A percentile compares a stretch with the other conserved stretches of the same genome.
Evolutionary conservation across 2,113 vertebrate genomes (phyloP).

Genomic region (Onychostoma macrolepis): DNA sequence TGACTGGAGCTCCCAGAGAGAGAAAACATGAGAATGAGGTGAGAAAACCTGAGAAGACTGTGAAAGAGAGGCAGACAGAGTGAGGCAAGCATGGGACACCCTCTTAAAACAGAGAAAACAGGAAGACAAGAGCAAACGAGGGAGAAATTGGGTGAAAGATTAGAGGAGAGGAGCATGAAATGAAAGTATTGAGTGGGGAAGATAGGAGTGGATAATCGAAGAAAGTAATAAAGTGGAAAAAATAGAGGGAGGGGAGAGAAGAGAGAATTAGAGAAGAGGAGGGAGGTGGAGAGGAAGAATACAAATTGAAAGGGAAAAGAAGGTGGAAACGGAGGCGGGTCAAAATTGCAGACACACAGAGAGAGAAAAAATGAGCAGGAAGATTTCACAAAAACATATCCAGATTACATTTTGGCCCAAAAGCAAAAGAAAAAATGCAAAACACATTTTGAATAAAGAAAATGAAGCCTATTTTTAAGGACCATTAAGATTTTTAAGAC

Average conservation of each 20-base stretch:
- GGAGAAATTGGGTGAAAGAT: slow-evolving; percentile 60
- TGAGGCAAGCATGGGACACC: slow-evolving; percentile 18
- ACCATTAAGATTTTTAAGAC: not conserved
- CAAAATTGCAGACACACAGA: slow-evolving; percentile 1
- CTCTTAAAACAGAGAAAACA: slow-evolving; percentile 37
- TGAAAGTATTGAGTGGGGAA: slow-evolving; percentile 58
- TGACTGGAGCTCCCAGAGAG: not conserved
- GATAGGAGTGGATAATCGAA: slow-evolving; percentile 60
- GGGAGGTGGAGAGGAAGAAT: slow-evolving; percentile 40
- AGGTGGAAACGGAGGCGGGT: slow-evolving; percentile 34
- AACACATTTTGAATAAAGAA: not conserved
- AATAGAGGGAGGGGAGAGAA: slow-evolving; percentile 36
- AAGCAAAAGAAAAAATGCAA: not conserved
- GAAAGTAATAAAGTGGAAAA: slow-evolving; percentile 59
- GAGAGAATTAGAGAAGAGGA: slow-evolving; percentile 43
- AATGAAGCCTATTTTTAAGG: not conserved
- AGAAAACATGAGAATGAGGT: not conserved
- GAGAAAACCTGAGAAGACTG: not conserved
- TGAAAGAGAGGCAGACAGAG: slow-evolving; percentile 4
- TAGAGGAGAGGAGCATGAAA: slow-evolving; percentile 57
- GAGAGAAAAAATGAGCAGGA: not conserved
- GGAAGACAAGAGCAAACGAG: slow-evolving; percentile 56
- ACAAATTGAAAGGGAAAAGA: slow-evolving; percentile 44
- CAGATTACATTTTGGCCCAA: not conserved
- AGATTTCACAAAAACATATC: not conserved